Conservation (phyloP, 1,140 invertebrate species). For the Trypoxylus dichotomus region DNA sequence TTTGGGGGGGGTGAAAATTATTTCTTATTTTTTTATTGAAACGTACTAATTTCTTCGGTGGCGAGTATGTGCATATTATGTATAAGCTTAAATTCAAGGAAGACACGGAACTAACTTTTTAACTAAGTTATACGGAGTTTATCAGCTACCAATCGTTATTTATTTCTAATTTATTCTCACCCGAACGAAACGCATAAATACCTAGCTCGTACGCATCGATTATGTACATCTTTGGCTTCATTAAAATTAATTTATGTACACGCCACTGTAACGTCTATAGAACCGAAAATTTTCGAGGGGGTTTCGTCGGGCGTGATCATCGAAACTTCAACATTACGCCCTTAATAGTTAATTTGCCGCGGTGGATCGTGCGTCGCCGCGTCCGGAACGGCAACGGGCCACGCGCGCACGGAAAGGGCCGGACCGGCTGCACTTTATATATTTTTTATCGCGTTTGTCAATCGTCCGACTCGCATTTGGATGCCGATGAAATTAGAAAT, state of each 20-base stretch:
- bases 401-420: background rate
- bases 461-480: background rate
- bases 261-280: background rate
- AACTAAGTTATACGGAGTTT: background rate
- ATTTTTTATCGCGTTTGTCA: background rate
- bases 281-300: background rate
- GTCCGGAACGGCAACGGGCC: background rate
- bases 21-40: too few relatives aligned
- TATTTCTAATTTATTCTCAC: background rate
- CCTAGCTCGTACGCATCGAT: background rate
- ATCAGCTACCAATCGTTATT: background rate
- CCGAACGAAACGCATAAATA: background rate
- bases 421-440: constrained; percentile 1
- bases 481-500: constrained; percentile 3
- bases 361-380: background rate
- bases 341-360: background rate
- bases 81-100: too few relatives aligned
- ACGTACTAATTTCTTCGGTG: too few relatives aligned
- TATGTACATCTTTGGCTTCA: background rate
- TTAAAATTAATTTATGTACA: constrained; percentile 4
- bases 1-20: too few relatives aligned
- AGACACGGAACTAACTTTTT: too few relatives aligned
- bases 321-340: background rate
- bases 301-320: background rate
- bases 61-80: too few relatives aligned